Evolutionary conservation across 2,797 vertebrate species (phyloP).

Genomic region (Corythornis leucogaster): DNA sequence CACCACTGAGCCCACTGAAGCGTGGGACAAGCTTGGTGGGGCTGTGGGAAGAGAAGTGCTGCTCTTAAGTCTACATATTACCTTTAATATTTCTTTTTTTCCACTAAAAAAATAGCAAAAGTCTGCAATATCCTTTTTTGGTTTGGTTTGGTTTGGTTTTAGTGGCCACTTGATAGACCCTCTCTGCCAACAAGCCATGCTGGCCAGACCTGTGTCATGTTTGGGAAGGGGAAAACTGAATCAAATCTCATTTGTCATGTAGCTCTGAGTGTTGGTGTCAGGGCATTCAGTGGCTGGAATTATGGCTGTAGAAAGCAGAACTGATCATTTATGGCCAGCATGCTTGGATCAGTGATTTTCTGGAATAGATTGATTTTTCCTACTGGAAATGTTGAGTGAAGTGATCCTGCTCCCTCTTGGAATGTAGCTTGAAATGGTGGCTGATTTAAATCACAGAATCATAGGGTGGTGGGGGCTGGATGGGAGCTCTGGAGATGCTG

Average conservation of each 20-base stretch:
- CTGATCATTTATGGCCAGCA: background rate
- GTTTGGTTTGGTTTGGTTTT: background rate
- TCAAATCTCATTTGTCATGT: background rate
- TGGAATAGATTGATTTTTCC: background rate
- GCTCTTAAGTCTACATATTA: background rate
- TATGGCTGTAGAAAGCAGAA: background rate
- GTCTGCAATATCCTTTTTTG: too few relatives aligned
- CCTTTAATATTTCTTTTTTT: background rate
- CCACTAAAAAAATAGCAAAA: background rate
- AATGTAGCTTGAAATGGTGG: background rate
- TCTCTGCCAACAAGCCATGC: background rate
- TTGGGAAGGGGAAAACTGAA: background rate
- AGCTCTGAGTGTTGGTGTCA: background rate
- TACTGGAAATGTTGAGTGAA: background rate
- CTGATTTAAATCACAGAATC: background rate
- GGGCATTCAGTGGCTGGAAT: background rate
- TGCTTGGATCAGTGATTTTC: background rate
- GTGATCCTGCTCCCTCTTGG: background rate
- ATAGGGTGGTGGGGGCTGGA: too few relatives aligned
- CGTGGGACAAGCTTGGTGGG: background rate
- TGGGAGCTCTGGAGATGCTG: too few relatives aligned
- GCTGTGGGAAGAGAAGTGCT: background rate
- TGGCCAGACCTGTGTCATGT: background rate
- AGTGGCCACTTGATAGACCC: background rate
- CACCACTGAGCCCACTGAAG: conserved; percentile 3